A percentile compares a stretch with the other conserved stretches of the same genome.
Conservation (phyloP, 92 coral and sea anemone species). For the Phenganax stokvisi region DNA sequence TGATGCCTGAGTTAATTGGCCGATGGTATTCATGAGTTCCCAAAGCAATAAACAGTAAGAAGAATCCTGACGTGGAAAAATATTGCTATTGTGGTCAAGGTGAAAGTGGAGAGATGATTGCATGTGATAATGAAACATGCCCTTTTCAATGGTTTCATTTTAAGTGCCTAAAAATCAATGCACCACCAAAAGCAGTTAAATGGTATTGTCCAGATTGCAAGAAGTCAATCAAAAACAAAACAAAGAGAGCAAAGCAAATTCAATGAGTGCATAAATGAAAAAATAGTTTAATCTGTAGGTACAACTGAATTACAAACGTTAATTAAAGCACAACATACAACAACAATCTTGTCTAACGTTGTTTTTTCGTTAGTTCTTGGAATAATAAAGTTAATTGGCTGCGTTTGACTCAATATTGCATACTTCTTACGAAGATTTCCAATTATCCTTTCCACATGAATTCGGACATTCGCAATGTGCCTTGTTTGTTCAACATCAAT, state of each 20-base stretch:
- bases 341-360: not conserved
- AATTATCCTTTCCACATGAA: not conserved
- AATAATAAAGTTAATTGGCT: not conserved
- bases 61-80: not conserved
- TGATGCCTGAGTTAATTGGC: constrained; percentile 39
- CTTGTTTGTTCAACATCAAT: not conserved
- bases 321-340: not conserved
- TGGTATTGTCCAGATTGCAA: not conserved
- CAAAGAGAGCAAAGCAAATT: not conserved
- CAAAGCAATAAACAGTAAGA: too few relatives aligned
- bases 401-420: not conserved
- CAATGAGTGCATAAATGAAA: not conserved
- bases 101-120: constrained; percentile 9
- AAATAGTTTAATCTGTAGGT: not conserved
- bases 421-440: not conserved
- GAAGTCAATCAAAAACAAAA: not conserved
- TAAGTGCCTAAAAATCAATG: not conserved
- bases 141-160: not conserved
- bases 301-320: not conserved
- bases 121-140: constrained; percentile 8
- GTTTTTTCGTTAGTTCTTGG: not conserved
- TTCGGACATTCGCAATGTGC: not conserved
- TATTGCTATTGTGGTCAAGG: constrained; percentile 2
- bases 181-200: not conserved
- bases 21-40: not conserved